Conservation (phyloP, 2,888 invertebrate species). For the Xestia ashworthii region DNA sequence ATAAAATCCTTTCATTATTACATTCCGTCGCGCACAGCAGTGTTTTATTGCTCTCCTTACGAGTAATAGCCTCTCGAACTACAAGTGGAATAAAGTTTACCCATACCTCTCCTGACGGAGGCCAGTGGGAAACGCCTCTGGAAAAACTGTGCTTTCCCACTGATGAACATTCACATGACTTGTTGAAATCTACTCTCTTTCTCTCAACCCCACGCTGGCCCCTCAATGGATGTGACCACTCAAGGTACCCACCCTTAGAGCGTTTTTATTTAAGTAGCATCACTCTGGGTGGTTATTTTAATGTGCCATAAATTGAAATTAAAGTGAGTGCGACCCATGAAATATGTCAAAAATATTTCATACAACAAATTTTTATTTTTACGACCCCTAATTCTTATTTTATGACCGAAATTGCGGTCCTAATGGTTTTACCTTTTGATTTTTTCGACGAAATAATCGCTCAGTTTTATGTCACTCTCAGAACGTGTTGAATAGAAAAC, state of each 20-base stretch:
- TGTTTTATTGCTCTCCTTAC: slow-evolving; percentile 58
- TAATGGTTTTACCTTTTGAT: slow-evolving; percentile 68
- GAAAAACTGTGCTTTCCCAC: not conserved
- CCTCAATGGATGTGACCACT: not conserved
- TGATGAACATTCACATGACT: not conserved
- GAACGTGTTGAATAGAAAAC: slow-evolving; percentile 59
- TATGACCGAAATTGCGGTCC: slow-evolving; percentile 61
- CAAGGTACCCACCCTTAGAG: not conserved
- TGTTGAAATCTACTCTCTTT: not conserved
- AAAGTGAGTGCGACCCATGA: slow-evolving; percentile 29
- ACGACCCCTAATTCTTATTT: slow-evolving; percentile 64
- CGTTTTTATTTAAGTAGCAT: not conserved
- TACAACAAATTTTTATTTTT: slow-evolving; percentile 60
- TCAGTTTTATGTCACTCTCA: slow-evolving; percentile 58
- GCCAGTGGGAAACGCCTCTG: not conserved
- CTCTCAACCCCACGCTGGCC: not conserved
- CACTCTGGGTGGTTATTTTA: slow-evolving; percentile 6
- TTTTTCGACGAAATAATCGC: slow-evolving; percentile 61
- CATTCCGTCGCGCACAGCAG: slow-evolving; percentile 53
- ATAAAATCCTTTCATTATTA: slow-evolving; percentile 62
- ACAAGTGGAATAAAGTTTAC: slow-evolving; percentile 47
- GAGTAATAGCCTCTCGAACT: slow-evolving; percentile 44
- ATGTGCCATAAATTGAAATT: slow-evolving; percentile 40
- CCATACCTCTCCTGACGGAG: not conserved
- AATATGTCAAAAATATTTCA: slow-evolving; percentile 57